Base-by-base conservation (phyloP, 2,113 vertebrate species). In the Erythrocercus mccallii region DNA sequence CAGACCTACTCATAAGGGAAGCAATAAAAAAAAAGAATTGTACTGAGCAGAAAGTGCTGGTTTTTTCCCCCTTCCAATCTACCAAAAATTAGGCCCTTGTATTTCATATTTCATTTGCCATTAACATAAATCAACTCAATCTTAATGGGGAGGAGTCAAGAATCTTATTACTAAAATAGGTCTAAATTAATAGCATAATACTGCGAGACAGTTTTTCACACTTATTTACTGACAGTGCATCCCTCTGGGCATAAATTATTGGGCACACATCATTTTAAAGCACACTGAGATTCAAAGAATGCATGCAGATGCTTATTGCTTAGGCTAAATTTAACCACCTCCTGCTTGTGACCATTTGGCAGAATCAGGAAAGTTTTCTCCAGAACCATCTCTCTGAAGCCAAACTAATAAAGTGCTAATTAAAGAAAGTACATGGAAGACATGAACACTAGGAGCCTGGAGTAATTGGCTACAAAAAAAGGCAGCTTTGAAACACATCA, bases 391-490 rank as follows among this genome's bases (percentile, higher is more conserved):
- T 98, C 97, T 97, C 98, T 97, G 97, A 98, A 98, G 98, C 97
- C 71, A 97, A 98, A 95, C 97, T 98, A 98, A 98, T 99, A 98
- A 98, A 98, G 97, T 88, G 93, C 97, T 99, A 99, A 99, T 99
- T 99, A 99, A 98, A 98, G 98, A 96, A 97, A 98, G 95, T 97
- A 95, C 98, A 98, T 93, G 96, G 98, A 98, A 98, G 98, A 98
- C 99, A 99, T 97, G 98, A 98, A 98, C 98, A 97, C 98, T 95
- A 96, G 98, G 98, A 98, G 97, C 95, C 98, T 97, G 97, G 97
- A 98, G 98, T 99, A 99, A 99, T 98, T 99, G 98, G 98, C 97
- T 97, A 98, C 96, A 98, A 99, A 98, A 98, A 98, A 99, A 99
- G 98, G 98, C 97, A 96, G 95, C 97, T 94, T 97, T 97, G 97